Percentiles rank a stretch among this genome's conserved stretches.
Evolutionary conservation across 2,888 invertebrate genomes (phyloP).

Genomic region (Melolontha melolontha): DNA sequence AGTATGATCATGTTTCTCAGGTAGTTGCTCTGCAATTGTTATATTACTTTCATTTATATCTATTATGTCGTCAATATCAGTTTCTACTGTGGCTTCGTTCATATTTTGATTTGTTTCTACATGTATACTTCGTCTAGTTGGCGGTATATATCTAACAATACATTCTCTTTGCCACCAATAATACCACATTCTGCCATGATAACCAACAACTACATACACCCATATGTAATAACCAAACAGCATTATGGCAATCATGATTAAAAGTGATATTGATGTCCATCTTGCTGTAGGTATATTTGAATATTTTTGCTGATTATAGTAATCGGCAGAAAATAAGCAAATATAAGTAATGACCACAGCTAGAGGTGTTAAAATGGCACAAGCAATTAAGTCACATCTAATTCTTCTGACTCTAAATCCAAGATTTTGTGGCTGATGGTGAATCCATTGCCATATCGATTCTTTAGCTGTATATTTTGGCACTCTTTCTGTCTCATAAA

Average conservation of each 20-base stretch:
- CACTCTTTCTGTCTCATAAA: constrained; percentile 74
- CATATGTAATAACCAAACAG: constrained; percentile 68
- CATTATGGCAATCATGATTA: constrained; percentile 67
- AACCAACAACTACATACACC: constrained; percentile 66
- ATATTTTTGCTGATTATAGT: constrained; percentile 66
- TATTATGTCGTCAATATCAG: constrained; percentile 10
- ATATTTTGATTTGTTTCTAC: constrained; percentile 37
- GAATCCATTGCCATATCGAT: constrained; percentile 73
- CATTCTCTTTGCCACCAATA: constrained; percentile 70
- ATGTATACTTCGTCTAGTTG: constrained; percentile 47
- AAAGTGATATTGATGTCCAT: constrained; percentile 66
- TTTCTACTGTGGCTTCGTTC: constrained; percentile 26
- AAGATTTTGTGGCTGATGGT: constrained; percentile 55
- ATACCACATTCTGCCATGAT: constrained; percentile 68
- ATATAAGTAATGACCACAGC: constrained; percentile 68
- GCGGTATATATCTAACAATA: constrained; percentile 64
- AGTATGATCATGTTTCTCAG: constrained; percentile 21
- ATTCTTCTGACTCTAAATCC: constrained; percentile 59
- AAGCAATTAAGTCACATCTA: constrained; percentile 69
- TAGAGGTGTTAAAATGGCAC: constrained; percentile 70
- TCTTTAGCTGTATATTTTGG: constrained; percentile 71
- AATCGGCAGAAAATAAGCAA: constrained; percentile 67
- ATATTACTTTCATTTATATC: constrained; percentile 29
- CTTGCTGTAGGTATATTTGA: constrained; percentile 65
- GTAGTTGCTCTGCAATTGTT: constrained; percentile 33